phyloP scores from a whole-genome alignment of 2,797 vertebrate species.

The Rhyacichthys aspro region DNA sequence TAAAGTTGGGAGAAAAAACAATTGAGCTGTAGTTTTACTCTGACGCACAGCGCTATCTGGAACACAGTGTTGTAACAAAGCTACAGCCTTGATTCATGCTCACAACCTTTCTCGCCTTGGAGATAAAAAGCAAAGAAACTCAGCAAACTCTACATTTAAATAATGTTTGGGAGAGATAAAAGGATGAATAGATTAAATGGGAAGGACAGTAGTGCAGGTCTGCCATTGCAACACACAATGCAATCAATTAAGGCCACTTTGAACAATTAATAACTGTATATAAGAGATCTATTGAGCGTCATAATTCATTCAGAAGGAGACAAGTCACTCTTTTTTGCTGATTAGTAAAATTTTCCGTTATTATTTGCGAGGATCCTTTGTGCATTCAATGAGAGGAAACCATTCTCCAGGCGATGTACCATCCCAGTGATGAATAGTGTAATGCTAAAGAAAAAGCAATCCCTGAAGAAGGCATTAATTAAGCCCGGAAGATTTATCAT shows the following conservation, averaged over 20 bases:
- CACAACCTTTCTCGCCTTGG: background rate
- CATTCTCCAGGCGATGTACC: background rate
- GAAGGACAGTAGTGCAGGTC: background rate
- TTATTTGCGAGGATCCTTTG: background rate
- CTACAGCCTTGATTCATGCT: background rate
- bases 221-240: background rate
- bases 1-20: too few species aligned
- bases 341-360: background rate
- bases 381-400: background rate
- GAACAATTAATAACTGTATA: background rate
- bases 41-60: background rate
- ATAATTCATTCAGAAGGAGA: too few species aligned
- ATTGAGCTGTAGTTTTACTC: background rate
- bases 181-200: background rate
- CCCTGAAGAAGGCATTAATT: background rate
- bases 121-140: too few species aligned
- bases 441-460: background rate
- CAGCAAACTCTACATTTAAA: background rate
- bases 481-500: conserved; percentile 1
- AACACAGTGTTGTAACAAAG: background rate
- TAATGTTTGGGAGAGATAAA: background rate
- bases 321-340: background rate
- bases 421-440: background rate
- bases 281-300: too few species aligned
- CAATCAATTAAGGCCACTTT: background rate